Conservation (phyloP, 2,113 vertebrate genomes). For the Ascaphus truei region DNA sequence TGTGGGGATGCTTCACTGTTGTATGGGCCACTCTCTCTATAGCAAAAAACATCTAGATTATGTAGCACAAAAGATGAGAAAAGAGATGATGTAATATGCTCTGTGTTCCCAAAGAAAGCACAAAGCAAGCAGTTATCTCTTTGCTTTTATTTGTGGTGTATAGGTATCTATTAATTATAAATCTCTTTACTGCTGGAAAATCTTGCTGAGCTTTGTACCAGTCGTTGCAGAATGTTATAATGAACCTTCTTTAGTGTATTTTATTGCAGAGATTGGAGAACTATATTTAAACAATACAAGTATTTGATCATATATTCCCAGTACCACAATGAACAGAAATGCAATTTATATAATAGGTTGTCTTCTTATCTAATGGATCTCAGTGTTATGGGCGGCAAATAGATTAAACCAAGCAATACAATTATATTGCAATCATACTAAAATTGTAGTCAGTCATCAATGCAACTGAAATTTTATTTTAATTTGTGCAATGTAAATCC, state of each 20-base stretch:
- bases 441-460: neutral
- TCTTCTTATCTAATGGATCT: neutral
- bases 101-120: neutral
- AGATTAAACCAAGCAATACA: neutral
- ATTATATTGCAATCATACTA: neutral
- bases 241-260: slow-evolving; percentile 7
- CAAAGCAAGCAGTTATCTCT: slow-evolving; percentile 8
- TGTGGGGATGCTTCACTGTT: neutral
- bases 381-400: neutral
- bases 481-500: neutral
- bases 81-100: slow-evolving; percentile 12
- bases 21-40: neutral
- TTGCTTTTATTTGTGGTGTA: slow-evolving; percentile 2
- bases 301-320: neutral
- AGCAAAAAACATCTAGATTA: slow-evolving; percentile 12
- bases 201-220: slow-evolving; percentile 4
- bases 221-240: neutral
- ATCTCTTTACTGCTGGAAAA: neutral
- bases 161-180: slow-evolving; percentile 19
- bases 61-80: slow-evolving; percentile 13
- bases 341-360: slow-evolving; percentile 10
- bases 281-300: neutral
- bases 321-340: neutral
- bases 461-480: neutral
- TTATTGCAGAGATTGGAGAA: neutral